A percentile compares a stretch with the other conserved stretches of the same genome.
Conservation (phyloP, 2,113 vertebrate species). For the Nasalis larvatus region DNA sequence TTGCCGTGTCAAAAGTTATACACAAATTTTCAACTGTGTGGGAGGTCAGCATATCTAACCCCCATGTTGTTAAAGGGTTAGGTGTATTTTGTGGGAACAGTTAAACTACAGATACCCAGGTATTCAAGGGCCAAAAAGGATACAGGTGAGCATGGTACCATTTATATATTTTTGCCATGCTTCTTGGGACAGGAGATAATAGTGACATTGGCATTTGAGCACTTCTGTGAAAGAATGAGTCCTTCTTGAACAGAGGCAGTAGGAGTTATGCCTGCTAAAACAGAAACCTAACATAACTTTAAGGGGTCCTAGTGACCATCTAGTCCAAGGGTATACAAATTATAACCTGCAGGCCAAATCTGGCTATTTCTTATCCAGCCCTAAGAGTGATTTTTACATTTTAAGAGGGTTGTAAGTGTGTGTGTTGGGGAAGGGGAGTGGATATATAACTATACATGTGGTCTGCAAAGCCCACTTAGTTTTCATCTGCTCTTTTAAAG, state of each 20-base stretch:
- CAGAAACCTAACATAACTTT: neutral
- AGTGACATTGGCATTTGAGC: neutral
- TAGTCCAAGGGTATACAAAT: neutral
- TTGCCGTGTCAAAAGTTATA: neutral
- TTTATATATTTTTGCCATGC: neutral
- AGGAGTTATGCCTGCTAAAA: neutral
- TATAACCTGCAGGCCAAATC: neutral
- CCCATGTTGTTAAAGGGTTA: neutral
- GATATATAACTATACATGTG: neutral
- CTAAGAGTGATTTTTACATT: slow-evolving; percentile 1
- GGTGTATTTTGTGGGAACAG: neutral
- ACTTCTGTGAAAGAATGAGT: neutral
- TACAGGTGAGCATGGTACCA: neutral
- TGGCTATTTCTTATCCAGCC: neutral
- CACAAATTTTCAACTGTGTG: neutral
- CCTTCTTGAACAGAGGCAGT: neutral
- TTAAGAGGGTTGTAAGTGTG: neutral
- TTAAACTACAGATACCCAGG: neutral
- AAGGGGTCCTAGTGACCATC: neutral
- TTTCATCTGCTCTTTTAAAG: neutral
- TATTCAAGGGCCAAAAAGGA: neutral
- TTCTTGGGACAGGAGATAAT: neutral
- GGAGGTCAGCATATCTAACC: neutral
- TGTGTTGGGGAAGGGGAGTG: neutral
- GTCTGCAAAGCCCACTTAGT: neutral